Evolutionary conservation across 2,888 invertebrate species (phyloP).

Genomic region (Drosophila falleni): DNA sequence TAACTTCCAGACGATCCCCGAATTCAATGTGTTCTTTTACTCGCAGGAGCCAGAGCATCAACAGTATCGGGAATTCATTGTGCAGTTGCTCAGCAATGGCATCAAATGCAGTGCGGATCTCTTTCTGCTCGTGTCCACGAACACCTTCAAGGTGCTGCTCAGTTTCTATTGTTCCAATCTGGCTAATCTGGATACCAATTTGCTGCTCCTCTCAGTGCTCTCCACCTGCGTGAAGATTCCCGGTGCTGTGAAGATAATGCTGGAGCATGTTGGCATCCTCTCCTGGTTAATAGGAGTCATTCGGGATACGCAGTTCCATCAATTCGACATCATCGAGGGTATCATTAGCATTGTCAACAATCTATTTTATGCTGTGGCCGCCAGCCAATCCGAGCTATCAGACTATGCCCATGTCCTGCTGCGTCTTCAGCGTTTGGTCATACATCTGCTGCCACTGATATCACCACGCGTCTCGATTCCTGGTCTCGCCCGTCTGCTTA

Average conservation of each 20-base stretch:
- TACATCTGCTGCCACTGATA: conserved; percentile 77
- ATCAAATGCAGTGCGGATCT: conserved; percentile 91
- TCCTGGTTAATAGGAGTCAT: conserved; percentile 88
- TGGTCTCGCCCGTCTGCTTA: conserved; percentile 78
- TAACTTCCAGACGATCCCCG: conserved; percentile 93
- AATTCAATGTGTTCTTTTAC: conserved; percentile 93
- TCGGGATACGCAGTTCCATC: conserved; percentile 82
- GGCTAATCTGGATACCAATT: conserved; percentile 88
- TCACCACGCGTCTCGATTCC: conserved; percentile 81
- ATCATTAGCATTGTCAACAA: conserved; percentile 84
- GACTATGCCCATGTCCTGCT: conserved; percentile 76
- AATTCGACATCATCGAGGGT: conserved; percentile 85
- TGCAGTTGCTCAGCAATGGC: conserved; percentile 91
- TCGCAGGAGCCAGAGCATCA: conserved; percentile 90
- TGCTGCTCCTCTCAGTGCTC: conserved; percentile 89
- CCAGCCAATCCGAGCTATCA: conserved; percentile 72
- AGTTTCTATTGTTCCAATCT: conserved; percentile 89
- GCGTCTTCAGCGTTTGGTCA: conserved; percentile 74
- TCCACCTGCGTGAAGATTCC: conserved; percentile 88
- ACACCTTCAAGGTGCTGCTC: conserved; percentile 92
- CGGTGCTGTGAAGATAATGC: conserved; percentile 88
- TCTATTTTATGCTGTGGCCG: conserved; percentile 83
- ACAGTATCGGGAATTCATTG: conserved; percentile 91
- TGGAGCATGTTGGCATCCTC: conserved; percentile 89
- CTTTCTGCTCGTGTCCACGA: conserved; percentile 89